Percentiles rank a stretch among this genome's conserved stretches.
phyloP scores from a whole-genome alignment of 2,113 vertebrate genomes.

The Leucosticte australis region DNA sequence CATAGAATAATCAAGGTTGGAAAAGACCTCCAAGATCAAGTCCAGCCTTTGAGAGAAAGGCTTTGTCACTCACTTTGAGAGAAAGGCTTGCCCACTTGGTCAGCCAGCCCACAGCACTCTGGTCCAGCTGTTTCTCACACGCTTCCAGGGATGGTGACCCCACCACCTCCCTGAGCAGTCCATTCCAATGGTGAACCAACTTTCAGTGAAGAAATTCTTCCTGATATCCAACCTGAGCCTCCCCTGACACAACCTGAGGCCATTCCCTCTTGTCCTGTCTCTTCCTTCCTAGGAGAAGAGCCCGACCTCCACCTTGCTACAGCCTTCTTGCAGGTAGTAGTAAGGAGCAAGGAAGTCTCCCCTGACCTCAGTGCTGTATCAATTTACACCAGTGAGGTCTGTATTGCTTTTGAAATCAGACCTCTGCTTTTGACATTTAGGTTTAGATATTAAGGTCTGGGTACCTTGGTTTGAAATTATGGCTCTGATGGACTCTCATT shows the following conservation, averaged over 20 bases:
- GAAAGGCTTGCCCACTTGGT: too few species aligned
- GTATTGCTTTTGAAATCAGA: neutral
- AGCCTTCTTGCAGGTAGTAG: neutral
- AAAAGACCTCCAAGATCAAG: neutral
- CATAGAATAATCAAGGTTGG: too few species aligned
- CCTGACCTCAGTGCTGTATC: neutral
- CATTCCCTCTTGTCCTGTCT: neutral
- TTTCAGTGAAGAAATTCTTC: neutral
- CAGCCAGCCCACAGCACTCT: rapidly evolving
- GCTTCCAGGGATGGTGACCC: neutral
- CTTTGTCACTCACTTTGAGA: too few species aligned
- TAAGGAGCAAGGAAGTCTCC: neutral
- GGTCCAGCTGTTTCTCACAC: rapidly evolving
- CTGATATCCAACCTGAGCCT: neutral
- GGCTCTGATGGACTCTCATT: neutral
- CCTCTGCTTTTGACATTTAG: neutral
- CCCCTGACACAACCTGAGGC: neutral
- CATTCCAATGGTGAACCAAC: neutral
- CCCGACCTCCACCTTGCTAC: too few species aligned
- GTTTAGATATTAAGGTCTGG: neutral
- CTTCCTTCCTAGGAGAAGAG: neutral
- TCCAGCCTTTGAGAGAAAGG: neutral
- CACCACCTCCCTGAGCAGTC: neutral
- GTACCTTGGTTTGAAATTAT: neutral
- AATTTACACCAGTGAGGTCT: neutral